Conservation (phyloP, 2,797 vertebrate genomes). For the Pseudochirops corinnae region DNA sequence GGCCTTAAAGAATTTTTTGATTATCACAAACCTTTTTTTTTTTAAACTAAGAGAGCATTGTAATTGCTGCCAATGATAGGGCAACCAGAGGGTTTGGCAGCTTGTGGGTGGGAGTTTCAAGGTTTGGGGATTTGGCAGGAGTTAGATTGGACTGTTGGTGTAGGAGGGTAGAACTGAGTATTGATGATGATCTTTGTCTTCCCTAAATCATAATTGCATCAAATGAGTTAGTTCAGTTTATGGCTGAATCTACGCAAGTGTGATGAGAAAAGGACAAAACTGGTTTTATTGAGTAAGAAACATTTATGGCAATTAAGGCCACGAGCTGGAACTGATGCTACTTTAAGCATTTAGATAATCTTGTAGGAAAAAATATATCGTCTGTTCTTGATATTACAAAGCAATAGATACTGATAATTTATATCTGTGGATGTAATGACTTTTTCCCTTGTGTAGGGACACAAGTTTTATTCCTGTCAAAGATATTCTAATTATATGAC, state of each 20-base stretch:
- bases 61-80: slow-evolving; percentile 82
- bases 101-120: slow-evolving; percentile 83
- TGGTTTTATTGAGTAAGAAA: slow-evolving; percentile 80
- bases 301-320: slow-evolving; percentile 81
- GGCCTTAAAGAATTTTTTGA: slow-evolving; percentile 81
- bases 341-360: slow-evolving; percentile 75
- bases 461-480: slow-evolving; percentile 62
- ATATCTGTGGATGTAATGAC: slow-evolving; percentile 51
- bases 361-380: slow-evolving; percentile 62
- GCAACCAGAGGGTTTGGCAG: slow-evolving; percentile 83
- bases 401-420: slow-evolving; percentile 64
- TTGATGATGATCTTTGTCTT: slow-evolving; percentile 82
- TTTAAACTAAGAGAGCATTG: slow-evolving; percentile 77
- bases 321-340: slow-evolving; percentile 74
- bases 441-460: slow-evolving; percentile 65
- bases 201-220: slow-evolving; percentile 82
- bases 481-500: slow-evolving; percentile 52
- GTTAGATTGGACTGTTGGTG: slow-evolving; percentile 81
- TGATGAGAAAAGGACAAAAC: slow-evolving; percentile 82
- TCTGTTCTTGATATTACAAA: slow-evolving; percentile 75
- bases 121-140: slow-evolving; percentile 81
- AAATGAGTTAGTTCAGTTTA: slow-evolving; percentile 79
- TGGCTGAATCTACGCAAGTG: slow-evolving; percentile 78
- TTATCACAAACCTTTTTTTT: slow-evolving; percentile 79
- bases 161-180: slow-evolving; percentile 81